Evolutionary conservation across 2,113 vertebrate species (phyloP).

Genomic region (Chroicocephalus ridibundus): DNA sequence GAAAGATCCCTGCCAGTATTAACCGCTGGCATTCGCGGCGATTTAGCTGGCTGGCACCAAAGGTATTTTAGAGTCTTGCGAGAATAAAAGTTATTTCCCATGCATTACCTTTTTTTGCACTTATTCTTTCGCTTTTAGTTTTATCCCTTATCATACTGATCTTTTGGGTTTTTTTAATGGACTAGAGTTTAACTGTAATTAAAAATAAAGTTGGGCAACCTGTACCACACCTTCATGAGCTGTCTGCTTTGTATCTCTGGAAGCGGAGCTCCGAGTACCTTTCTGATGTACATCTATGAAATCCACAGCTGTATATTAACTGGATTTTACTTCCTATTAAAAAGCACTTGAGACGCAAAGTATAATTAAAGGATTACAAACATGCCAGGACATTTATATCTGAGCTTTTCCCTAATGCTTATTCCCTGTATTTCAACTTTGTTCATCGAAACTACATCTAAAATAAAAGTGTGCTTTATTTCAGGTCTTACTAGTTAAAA

Average conservation of each 20-base stretch:
- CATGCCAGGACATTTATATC: background rate
- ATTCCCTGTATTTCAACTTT: background rate
- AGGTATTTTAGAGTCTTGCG: background rate
- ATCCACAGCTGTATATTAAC: background rate
- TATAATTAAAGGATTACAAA: slow-evolving; percentile 9
- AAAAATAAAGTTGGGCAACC: background rate
- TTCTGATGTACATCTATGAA: background rate
- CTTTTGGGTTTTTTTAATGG: background rate
- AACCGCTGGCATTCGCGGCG: background rate
- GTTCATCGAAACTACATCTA: background rate
- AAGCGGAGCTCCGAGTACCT: background rate
- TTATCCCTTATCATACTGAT: background rate
- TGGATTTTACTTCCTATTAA: background rate
- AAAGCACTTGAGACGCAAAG: background rate
- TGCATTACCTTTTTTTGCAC: background rate
- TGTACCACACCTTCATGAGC: background rate
- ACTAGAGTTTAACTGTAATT: background rate
- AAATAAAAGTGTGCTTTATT: background rate
- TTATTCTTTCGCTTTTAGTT: background rate
- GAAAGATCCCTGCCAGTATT: background rate
- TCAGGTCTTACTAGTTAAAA: background rate
- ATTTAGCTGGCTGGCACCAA: background rate
- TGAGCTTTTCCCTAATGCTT: background rate
- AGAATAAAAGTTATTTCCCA: background rate
- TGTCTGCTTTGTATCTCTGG: background rate